Base-by-base conservation (phyloP, 2,113 vertebrate species). In the Anguilla rostrata region DNA sequence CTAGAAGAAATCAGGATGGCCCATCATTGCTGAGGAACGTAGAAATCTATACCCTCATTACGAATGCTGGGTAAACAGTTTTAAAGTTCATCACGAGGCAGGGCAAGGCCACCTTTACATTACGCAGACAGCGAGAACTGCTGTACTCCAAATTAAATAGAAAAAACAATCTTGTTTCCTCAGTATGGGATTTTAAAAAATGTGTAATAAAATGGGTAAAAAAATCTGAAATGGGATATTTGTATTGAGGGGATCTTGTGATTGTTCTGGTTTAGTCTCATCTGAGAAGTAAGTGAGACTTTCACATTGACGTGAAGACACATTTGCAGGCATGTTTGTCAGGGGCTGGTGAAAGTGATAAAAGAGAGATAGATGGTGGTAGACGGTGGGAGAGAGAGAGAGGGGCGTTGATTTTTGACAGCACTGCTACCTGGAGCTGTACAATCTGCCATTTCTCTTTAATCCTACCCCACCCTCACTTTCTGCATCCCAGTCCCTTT, bases 381-480 rank as follows among this genome's bases (percentile, higher is more conserved):
- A 63, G 82, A 22, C 5, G 15, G 15, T 75, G n/a, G 26, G 11
- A 34, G 22, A 63, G 60, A 63, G 60, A 22, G 39, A 43, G 7
- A 71, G 57, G 39, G 63, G 26, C 63, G 56, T 84, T 80, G 83
- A 88, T 81, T 84, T 85, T 89, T 39, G 39, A 66, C 84, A 5
- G 66, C 85, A 80, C 39, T 82, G 53, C 41, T 79, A 80, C 81
- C 41, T 43, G 56, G 79, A 56, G 85, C 15, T 82, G 39, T 63
- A 39, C 79, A 63, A 29, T 81, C 56, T 86, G 56, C 71, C 84
- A 86, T 83, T 41, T 88, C 22, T 89, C 39, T 75, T 60, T 75
- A 14, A 29, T 85, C 18, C 60, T 66, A 20, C 60, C 60, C 60
- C 5, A 7, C 22, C 60, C 57, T 14, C 57, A 18, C 14, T 60